Evolutionary conservation across 2,113 vertebrate genomes (phyloP), one percentile per base, ranked within the genome.

Genomic region (Saimiri boliviensis): DNA sequence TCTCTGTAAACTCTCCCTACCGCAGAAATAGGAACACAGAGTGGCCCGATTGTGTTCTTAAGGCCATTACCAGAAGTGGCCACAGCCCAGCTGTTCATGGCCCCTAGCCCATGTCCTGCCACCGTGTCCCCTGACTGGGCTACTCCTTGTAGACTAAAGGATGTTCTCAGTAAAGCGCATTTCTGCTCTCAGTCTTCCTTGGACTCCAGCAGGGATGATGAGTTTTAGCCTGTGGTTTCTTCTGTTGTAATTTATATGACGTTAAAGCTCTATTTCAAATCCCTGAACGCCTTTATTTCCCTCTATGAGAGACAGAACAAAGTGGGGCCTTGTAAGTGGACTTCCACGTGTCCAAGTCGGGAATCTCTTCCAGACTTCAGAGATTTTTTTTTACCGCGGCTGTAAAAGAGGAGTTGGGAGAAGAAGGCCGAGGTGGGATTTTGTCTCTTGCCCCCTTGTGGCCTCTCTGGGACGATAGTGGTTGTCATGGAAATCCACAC

Each of bases 401-500:
- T 81, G 23, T 86, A 30, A 54, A 63, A 80, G n/a, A 23, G 80
- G 83, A 83, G 20, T 25, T 58, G 35, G 63, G 21, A 49, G 16
- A 35, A 54, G 81, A 58, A 54, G 70, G 63, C 58, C 0, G 2
- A 37, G 85, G 40, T 35, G 45, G 88, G 76, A 27, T 63, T 95
- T 54, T 47, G 40, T 85, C 66, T 85, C 70, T 74, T 93, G 86
- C 42, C 60, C 37, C 54, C 8, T 4, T 11, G 63, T 52, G 83
- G 93, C 73, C 74, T 93, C 47, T 6, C 17, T 6, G 81, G 77
- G 81, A 37, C 2, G 12, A 73, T 52, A 49, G 40, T 60, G 88
- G 85, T 94, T 96, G 91, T 92, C 81, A 60, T 82, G 37, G 90
- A 86, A 85, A 93, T 81, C 76, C 86, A 96, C 66, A 79, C 92